Percentiles rank a stretch among this genome's conserved stretches.
Evolutionary conservation across 2,797 vertebrate species (phyloP).

Genomic region (Hafferia zeledoni): DNA sequence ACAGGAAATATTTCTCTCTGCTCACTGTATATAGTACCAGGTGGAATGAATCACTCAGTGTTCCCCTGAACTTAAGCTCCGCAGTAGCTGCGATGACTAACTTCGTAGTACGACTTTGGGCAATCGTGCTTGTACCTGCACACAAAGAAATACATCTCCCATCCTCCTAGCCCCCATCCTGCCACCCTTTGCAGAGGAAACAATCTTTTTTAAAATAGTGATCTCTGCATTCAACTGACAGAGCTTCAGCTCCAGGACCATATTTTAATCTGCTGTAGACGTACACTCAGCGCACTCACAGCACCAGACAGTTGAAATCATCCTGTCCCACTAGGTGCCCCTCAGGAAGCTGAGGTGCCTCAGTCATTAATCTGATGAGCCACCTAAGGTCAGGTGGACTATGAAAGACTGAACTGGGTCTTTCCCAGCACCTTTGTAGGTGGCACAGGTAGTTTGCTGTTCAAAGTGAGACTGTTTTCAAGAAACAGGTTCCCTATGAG

Average conservation of each 20-base stretch:
- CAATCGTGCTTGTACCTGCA: background rate
- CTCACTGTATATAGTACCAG: background rate
- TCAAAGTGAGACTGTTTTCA: background rate
- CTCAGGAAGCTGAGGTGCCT: background rate
- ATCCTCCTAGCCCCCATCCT: background rate
- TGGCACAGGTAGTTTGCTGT: background rate
- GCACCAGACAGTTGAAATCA: background rate
- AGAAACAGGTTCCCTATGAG: background rate
- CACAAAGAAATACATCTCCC: background rate
- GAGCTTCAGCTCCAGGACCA: background rate
- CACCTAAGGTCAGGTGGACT: background rate
- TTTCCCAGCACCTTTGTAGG: background rate
- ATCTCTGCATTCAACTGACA: background rate
- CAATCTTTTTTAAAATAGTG: background rate
- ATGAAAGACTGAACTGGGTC: background rate
- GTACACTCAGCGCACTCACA: background rate
- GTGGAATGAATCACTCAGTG: constrained; percentile 46
- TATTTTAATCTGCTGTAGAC: background rate
- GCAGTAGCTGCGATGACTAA: background rate
- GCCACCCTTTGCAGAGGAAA: background rate
- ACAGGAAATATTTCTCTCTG: constrained; percentile 31
- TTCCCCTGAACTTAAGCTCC: constrained; percentile 12
- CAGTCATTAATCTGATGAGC: background rate
- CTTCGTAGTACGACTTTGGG: background rate
- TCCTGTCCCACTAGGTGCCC: background rate